These are phyloP conservation scores for Sphyrna mokarran DNA, from an alignment of 2,113 vertebrate species.

Conservation along the genomic window DNA sequence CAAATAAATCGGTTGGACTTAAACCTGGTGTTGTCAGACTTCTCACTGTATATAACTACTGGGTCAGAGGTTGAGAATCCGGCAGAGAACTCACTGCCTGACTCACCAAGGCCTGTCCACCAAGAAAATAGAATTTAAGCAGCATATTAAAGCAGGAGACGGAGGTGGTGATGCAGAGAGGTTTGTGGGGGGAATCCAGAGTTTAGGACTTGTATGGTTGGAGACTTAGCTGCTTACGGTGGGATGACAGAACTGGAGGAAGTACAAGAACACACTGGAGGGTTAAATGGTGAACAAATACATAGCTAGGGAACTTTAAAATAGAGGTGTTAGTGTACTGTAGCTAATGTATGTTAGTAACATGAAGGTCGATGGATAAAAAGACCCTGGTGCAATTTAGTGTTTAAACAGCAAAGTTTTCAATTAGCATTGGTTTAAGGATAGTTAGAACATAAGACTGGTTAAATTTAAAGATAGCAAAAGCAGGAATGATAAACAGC, in stretches of 20 bases:
- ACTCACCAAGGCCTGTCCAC: too few species aligned
- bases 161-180: not conserved
- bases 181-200: not conserved
- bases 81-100: too few species aligned
- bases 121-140: not conserved
- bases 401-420: not conserved
- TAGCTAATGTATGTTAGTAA: not conserved
- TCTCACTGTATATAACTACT: too few species aligned
- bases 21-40: too few species aligned
- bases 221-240: not conserved
- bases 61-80: too few species aligned
- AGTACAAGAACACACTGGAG: not conserved
- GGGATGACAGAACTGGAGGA: not conserved
- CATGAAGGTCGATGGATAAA: not conserved
- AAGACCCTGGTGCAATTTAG: not conserved
- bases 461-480: not conserved
- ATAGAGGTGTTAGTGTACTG: not conserved
- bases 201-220: not conserved
- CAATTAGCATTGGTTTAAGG: not conserved
- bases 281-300: not conserved
- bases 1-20: too few species aligned
- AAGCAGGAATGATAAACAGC: not conserved
- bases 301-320: not conserved
- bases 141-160: not conserved
- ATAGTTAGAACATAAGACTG: not conserved